Conservation (phyloP, 2,797 vertebrate species). For the Vultur gryphus region DNA sequence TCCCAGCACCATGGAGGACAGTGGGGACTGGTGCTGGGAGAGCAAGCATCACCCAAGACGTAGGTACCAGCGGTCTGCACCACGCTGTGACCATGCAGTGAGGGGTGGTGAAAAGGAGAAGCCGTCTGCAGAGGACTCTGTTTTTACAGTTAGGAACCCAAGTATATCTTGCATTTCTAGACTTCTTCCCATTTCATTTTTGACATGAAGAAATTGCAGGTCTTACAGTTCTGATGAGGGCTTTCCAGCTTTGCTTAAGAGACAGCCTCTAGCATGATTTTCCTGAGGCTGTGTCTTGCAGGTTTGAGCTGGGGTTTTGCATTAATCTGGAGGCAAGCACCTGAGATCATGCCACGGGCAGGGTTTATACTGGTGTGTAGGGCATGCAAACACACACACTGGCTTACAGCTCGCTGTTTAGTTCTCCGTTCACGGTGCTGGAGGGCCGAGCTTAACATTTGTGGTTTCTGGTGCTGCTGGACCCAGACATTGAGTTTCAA, state of each 20-base stretch:
- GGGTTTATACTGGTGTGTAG: background rate
- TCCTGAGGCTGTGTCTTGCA: background rate
- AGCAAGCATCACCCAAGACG: accelerated
- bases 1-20: background rate
- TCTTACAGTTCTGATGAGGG: background rate
- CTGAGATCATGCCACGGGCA: background rate
- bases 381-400: background rate
- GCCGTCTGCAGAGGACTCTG: background rate
- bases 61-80: background rate
- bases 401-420: background rate
- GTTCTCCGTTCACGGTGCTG: background rate
- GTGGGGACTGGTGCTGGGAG: accelerated
- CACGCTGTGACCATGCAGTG: accelerated
- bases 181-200: background rate
- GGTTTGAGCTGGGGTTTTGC: background rate
- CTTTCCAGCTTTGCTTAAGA: background rate
- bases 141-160: background rate
- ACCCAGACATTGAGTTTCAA: background rate
- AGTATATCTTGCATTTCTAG: background rate
- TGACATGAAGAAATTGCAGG: background rate
- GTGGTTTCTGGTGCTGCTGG: background rate
- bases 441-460: background rate
- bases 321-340: background rate
- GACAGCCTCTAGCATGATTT: background rate
- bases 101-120: background rate